A percentile compares a stretch with the other conserved stretches of the same genome.
phyloP scores from a whole-genome alignment of 2,888 invertebrate species.

The Ochlodes sylvanus region DNA sequence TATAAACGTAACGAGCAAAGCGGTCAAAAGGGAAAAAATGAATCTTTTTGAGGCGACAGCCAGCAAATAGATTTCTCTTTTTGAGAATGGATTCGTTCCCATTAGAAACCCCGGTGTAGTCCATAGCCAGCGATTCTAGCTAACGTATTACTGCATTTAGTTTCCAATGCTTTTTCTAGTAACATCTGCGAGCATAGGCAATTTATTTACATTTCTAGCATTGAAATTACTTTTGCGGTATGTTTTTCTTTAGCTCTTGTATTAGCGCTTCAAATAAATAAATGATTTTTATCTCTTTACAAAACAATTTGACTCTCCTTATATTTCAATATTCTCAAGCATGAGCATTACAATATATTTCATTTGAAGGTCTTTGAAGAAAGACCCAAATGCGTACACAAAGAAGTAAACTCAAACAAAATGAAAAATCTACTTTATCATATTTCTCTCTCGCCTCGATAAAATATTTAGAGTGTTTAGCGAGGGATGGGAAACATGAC shows the following conservation, averaged over 20 bases:
- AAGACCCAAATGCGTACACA: slow-evolving; percentile 10
- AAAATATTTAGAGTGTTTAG: slow-evolving; percentile 31
- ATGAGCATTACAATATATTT: slow-evolving; percentile 2
- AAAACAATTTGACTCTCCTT: background rate
- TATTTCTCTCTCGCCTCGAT: slow-evolving; percentile 15
- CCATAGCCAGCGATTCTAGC: slow-evolving; percentile 16
- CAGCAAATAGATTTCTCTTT: slow-evolving; percentile 33
- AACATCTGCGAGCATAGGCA: background rate
- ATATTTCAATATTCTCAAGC: slow-evolving; percentile 2
- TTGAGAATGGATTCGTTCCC: slow-evolving; percentile 35
- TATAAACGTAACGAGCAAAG: slow-evolving; percentile 27
- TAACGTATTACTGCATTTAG: slow-evolving; percentile 28
- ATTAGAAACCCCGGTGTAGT: slow-evolving; percentile 26
- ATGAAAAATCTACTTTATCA: slow-evolving; percentile 19
- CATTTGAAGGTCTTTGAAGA: slow-evolving; percentile 2
- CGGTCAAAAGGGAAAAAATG: slow-evolving; percentile 26
- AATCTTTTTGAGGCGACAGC: slow-evolving; percentile 35
- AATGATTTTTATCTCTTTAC: background rate
- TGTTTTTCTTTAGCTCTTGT: background rate
- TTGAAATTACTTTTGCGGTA: background rate
- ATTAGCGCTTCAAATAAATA: background rate
- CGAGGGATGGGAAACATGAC: slow-evolving; percentile 20
- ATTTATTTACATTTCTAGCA: slow-evolving; percentile 11
- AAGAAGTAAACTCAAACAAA: slow-evolving; percentile 17
- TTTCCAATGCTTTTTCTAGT: slow-evolving; percentile 16